Percentiles rank a stretch among this genome's conserved stretches.
phyloP scores from a whole-genome alignment of 37 sponge, comb jelly and placozoan species.

The Halichondria panicea region DNA sequence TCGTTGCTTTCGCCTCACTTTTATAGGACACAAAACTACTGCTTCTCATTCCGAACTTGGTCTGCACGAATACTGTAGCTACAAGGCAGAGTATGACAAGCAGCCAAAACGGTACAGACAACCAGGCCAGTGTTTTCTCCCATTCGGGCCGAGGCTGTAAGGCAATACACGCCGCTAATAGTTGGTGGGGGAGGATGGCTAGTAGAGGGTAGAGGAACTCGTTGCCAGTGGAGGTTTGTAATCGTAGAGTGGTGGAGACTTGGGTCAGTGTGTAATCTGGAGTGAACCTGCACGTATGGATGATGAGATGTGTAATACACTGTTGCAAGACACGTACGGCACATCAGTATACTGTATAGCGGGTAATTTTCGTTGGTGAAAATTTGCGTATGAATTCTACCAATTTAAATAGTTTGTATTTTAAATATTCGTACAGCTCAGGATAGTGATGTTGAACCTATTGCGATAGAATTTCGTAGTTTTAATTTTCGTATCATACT shows the following conservation, averaged over 20 bases:
- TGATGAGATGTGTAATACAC: no score
- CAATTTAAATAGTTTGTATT: no score
- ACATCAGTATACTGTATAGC: no score
- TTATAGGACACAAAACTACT: neutral
- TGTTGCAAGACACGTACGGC: no score
- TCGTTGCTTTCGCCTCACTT: no score
- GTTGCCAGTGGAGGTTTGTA: conserved; percentile 45
- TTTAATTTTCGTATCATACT: no score
- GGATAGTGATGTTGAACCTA: no score
- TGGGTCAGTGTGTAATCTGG: conserved; percentile 83
- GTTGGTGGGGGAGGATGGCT: conserved; percentile 74
- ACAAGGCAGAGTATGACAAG: conserved; percentile 24
- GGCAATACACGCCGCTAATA: conserved; percentile 60
- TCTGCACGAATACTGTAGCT: conserved; percentile 30
- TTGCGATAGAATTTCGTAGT: no score
- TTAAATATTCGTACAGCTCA: no score
- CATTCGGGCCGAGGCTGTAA: conserved; percentile 62
- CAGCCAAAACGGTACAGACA: conserved; percentile 43
- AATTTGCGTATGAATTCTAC: no score
- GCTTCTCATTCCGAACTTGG: conserved; percentile 9
- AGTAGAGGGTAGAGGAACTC: conserved; percentile 57
- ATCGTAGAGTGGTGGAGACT: conserved; percentile 41
- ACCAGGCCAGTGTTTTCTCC: conserved; percentile 44
- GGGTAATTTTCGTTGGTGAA: no score
- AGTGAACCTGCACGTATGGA: conserved; percentile 31